These are phyloP conservation scores for Thelaira solivaga DNA, from an alignment of 2,888 invertebrate species.

Conservation along the genomic window DNA sequence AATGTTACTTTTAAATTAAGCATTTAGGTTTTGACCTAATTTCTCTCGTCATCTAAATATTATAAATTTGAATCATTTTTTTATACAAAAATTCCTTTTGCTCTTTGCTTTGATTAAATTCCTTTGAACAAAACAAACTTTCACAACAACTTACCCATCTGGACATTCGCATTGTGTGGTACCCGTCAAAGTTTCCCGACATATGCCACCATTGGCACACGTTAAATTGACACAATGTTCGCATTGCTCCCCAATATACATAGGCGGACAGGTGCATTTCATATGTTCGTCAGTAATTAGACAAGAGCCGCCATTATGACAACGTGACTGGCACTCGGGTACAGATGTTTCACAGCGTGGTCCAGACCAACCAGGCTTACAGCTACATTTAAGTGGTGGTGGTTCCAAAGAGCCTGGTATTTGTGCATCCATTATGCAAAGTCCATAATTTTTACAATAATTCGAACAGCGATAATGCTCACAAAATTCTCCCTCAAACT, in stretches of 20 bases:
- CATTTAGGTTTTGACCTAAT: too few relatives aligned
- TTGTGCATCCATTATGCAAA: constrained; percentile 78
- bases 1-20: too few relatives aligned
- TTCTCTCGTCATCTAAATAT: too few relatives aligned
- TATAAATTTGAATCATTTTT: background rate
- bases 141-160: constrained; percentile 76
- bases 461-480: constrained; percentile 84
- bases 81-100: too few relatives aligned
- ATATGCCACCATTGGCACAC: constrained; percentile 82
- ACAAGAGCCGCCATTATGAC: constrained; percentile 82
- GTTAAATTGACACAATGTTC: constrained; percentile 79
- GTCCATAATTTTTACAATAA: constrained; percentile 82
- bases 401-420: constrained; percentile 71
- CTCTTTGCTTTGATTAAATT: too few relatives aligned
- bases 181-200: constrained; percentile 76
- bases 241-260: constrained; percentile 79
- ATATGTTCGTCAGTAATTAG: constrained; percentile 74
- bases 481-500: constrained; percentile 83
- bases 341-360: constrained; percentile 81
- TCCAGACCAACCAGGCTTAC: constrained; percentile 82
- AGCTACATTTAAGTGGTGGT: constrained; percentile 79
- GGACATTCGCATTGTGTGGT: constrained; percentile 79
- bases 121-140: too few relatives aligned
- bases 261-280: constrained; percentile 79
- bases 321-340: constrained; percentile 79